Evolutionary conservation across 2,113 vertebrate species (phyloP), one percentile per base, ranked within the genome.

Genomic region (Gymnocephalus cernua): DNA sequence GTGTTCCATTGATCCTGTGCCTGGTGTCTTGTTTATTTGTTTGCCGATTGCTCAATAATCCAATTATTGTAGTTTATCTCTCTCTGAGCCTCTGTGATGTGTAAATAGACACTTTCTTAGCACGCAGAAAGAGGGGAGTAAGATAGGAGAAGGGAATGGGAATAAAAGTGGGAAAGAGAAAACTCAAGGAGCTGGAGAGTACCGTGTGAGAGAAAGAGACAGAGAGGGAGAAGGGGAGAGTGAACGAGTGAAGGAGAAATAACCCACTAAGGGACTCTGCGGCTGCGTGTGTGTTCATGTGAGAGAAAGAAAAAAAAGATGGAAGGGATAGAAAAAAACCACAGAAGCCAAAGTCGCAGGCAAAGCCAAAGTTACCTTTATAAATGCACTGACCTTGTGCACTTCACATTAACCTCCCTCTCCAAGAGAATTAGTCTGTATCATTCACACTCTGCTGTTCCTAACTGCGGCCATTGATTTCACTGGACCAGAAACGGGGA

Each of bases 1-100:
- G 44, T 63, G 13, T 63, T 83, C 64, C 23, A 27, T 89, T 88
- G 84, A 93, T 94, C 87, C 79, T 19, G 14, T 45, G 74, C 82
- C 72, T 83, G 77, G 75, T 84, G 69, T 92, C 86, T 88, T 80
- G 68, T 58, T n/a, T n/a, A 86, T 91, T 91, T 94, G 90, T 92
- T 93, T 91, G 81, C 88, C 82, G 85, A 93, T 91, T 92, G 92
- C 50, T 88, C 84, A 72, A 84, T 92, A 93, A 93, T 91, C 89
- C 90, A 92, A 88, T 94, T 94, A 91, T 85, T 84, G 87, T 58
- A 25, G 75, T 77, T 35, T 82, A 74, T 87, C 86, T 86, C 86
- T 86, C 90, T 68, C 80, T 76, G 73, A 90, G 80, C 87, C 62
- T 57, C 77, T 63, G 59, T 70, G 68, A 89, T 50, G 78, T 66